A percentile compares a stretch with the other conserved stretches of the same genome.
Evolutionary conservation across 2,888 invertebrate species (phyloP).

Genomic region (Suillia variegata): DNA sequence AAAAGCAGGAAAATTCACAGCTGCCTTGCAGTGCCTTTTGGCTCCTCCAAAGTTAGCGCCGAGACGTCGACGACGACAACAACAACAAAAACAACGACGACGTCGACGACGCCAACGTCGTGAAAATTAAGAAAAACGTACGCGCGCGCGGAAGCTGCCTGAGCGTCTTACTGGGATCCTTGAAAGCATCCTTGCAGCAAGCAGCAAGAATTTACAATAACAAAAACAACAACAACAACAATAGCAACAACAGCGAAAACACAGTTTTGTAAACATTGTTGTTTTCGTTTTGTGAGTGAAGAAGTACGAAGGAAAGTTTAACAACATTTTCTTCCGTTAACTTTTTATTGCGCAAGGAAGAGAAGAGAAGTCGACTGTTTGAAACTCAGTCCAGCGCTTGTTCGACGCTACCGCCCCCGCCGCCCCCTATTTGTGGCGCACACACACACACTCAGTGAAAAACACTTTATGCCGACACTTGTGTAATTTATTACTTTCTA

Average conservation of each 20-base stretch:
- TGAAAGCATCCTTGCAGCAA: background rate
- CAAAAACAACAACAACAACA: constrained; percentile 8
- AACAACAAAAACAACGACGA: no score
- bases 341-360: no score
- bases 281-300: no score
- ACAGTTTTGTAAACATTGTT: constrained; percentile 38
- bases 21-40: background rate
- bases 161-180: background rate
- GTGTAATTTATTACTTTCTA: constrained; percentile 56
- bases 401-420: constrained; percentile 9
- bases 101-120: no score
- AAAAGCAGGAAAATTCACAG: constrained; percentile 18
- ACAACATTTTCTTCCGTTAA: no score
- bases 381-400: constrained; percentile 3
- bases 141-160: constrained; percentile 24
- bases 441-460: constrained; percentile 4
- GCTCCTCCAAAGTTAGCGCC: no score
- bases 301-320: background rate
- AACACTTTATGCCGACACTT: constrained; percentile 36
- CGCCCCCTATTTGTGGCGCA: background rate
- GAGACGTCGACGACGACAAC: no score
- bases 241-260: constrained; percentile 9
- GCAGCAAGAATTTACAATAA: background rate
- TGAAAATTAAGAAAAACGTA: constrained; percentile 29
- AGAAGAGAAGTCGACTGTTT: no score